These are phyloP conservation scores for Dissostichus mawsoni DNA, from an alignment of 2,113 vertebrate genomes.

Conservation along the genomic window DNA sequence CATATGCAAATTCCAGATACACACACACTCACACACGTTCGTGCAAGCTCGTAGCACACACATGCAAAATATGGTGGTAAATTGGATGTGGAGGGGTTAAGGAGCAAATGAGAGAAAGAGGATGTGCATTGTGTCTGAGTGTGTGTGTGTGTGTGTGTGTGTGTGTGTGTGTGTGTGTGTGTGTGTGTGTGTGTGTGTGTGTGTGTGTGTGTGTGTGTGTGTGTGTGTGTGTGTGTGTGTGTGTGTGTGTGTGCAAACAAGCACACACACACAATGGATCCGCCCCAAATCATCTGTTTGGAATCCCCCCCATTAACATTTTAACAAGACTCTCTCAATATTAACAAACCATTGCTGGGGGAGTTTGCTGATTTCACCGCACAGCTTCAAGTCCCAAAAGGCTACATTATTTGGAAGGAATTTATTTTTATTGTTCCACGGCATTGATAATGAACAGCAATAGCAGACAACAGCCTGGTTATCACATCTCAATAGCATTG, in stretches of 20 bases:
- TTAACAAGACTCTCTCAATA: constrained; percentile 78
- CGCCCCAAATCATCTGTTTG: constrained; percentile 72
- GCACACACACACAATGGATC: constrained; percentile 42
- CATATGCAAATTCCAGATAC: constrained; percentile 26
- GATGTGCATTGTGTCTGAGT: constrained; percentile 39
- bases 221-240: no score
- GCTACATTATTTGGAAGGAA: constrained; percentile 81
- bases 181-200: no score
- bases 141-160: constrained; percentile 42
- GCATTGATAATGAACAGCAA: constrained; percentile 77
- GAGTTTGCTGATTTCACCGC: constrained; percentile 66
- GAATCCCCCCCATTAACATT: constrained; percentile 74
- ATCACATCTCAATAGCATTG: constrained; percentile 73
- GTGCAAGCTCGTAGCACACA: constrained; percentile 17
- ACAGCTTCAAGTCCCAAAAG: constrained; percentile 64
- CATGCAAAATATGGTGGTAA: constrained; percentile 8
- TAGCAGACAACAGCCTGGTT: constrained; percentile 71
- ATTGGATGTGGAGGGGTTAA: constrained; percentile 27
- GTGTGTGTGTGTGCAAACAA: no score
- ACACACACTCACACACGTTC: background rate
- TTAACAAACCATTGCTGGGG: constrained; percentile 70
- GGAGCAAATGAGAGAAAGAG: constrained; percentile 25
- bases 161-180: no score
- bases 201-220: no score
- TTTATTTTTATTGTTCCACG: constrained; percentile 76